These are phyloP conservation scores for Drosophila longiperda DNA, from an alignment of 2,888 invertebrate genomes.

Conservation along the genomic window DNA sequence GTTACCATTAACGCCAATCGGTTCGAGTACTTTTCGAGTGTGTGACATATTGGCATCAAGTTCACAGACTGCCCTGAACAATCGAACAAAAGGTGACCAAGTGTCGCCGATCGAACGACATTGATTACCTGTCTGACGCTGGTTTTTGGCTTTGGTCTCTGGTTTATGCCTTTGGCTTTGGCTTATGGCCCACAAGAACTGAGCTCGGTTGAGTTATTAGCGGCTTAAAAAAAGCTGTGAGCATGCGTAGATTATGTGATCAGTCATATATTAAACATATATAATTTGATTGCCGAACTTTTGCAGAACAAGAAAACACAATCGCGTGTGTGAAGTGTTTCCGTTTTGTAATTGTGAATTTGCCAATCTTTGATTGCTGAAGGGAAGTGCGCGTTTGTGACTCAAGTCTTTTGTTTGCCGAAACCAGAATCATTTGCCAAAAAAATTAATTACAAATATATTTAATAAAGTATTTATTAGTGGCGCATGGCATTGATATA, in stretches of 20 bases:
- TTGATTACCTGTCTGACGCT: conserved; percentile 64
- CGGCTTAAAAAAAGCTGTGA: conserved; percentile 51
- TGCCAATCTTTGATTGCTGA: conserved; percentile 47
- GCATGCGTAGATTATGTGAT: conserved; percentile 34
- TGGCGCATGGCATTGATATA: conserved; percentile 47
- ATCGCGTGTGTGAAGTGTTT: conserved; percentile 44
- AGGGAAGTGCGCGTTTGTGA: conserved; percentile 48
- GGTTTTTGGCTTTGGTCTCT: conserved; percentile 4
- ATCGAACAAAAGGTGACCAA: conserved; percentile 74
- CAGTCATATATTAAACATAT: conserved; percentile 37
- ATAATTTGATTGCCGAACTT: conserved; percentile 36
- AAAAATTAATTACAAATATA: conserved; percentile 41
- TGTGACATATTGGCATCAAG: conserved; percentile 81
- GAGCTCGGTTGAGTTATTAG: conserved; percentile 66
- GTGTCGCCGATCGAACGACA: conserved; percentile 78
- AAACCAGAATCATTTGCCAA: conserved; percentile 60
- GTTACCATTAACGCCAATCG: conserved; percentile 50
- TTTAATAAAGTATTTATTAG: conserved; percentile 32
- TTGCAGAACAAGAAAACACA: conserved; percentile 37
- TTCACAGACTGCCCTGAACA: conserved; percentile 65
- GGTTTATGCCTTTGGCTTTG: conserved; percentile 12
- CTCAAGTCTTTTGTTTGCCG: conserved; percentile 68
- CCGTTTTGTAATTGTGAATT: conserved; percentile 69
- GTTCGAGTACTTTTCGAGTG: conserved; percentile 71
- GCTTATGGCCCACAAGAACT: conserved; percentile 56